Base-by-base conservation (phyloP, 2,888 invertebrate genomes). In the Spisula subtruncata region DNA sequence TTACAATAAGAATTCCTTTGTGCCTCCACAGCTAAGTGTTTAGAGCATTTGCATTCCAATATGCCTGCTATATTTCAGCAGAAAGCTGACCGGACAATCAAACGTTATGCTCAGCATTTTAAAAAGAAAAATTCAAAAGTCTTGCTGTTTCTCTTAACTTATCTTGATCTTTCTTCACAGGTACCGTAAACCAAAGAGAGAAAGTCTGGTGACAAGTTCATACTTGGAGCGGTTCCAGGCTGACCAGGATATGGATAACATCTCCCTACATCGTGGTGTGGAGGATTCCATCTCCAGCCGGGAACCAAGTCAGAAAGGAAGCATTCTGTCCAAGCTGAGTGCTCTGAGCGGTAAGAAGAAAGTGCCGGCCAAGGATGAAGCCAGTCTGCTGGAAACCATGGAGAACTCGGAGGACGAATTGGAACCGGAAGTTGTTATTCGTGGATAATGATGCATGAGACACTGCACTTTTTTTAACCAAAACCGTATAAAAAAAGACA, bases 121-220 rank as follows among this genome's bases (percentile, higher is more conserved):
- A n/a, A n/a, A n/a, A n/a, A n/a, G n/a, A n/a, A n/a, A 41, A 8
- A 2, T 41, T 5, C 41, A 2, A 41, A 41, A 41, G 41, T 2
- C 41, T 41, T 41, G 41, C 41, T 41, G 8, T 41, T n/a, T 41
- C 41, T 41, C 41, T 41, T 41, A 41, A 41, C 41, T 79, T 35
- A 79, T 20, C 12, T 20, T 81, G 10, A 46, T 81, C 10, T 48
- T 10, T 46, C 18, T 16, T n/a, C 80, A 14, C 90, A 96, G 96
- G 79, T 96, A 95, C 94, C 94, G 90, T 48, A 96, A 96, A 89
- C 96, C 96, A 0, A 91, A 86, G 20, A 94, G 94, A 75, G 95
- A 96, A 48, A 94, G 95, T 48, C 90, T 96, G 87, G 87, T 96
- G 79, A 96, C 96, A 4, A 94, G 90, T 56, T 93, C 94, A 29